Evolutionary conservation across 2,113 vertebrate species (phyloP), one percentile per base, ranked within the genome.

Genomic region (Noturus placidus): DNA sequence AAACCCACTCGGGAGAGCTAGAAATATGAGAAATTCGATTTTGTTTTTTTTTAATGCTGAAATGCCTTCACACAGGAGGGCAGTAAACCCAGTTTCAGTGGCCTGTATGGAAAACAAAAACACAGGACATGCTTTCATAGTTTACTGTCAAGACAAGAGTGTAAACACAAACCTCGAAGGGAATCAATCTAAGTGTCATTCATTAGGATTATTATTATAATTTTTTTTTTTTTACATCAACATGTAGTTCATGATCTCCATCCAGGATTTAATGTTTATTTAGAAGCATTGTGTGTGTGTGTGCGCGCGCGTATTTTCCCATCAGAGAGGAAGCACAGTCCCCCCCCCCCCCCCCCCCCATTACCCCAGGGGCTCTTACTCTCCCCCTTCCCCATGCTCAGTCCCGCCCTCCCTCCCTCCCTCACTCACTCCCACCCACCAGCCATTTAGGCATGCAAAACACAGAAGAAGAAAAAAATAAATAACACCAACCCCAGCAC

Each of bases 401-500:
- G 95, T 93, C 94, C 95, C 95, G 93, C 94, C 95, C 95, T 94
- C 95, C 93, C 94, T 94, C 95, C 93, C 94, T 46, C 42, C 3
- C 38, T 42, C 38, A 42, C 38, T 74, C 70, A 10, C 72, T 94
- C 91, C 91, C 91, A 90, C 93, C 93, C 93, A 95, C 93, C 91
- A 92, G 87, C 90, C 92, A 94, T 95, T 92, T 90, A 85, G 83
- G 94, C 93, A 94, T 93, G 94, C 92, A 93, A 87, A 88, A 83
- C 91, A 88, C 90, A 80, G 20, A 63, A 20, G 20, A 63, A 20
- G 85, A 57, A 84, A 65, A 65, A 57, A 35, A 61, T 8, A 67
- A 22, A 83, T 5, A 42, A 42, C 0, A 6, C 42, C 46, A 6
- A 6, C 42, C 46, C 22, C 38, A 86, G 79, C 57, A 83, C 86